These are phyloP conservation scores for Tachystola acroxantha DNA, from an alignment of 2,888 invertebrate species.

Conservation along the genomic window DNA sequence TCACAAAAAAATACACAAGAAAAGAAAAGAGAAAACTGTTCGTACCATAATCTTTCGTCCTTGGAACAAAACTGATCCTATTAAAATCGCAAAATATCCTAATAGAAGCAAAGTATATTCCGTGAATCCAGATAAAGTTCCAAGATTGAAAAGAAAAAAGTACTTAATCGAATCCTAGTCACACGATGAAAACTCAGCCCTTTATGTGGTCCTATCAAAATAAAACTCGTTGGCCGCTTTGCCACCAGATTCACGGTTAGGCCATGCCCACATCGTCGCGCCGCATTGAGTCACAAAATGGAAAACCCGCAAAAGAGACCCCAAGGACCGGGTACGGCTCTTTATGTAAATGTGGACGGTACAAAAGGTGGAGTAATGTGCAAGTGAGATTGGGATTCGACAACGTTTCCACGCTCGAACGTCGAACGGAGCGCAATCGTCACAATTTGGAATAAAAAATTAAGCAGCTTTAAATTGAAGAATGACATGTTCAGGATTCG, in stretches of 20 bases:
- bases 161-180: too few relatives aligned
- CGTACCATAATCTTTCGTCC: too few relatives aligned
- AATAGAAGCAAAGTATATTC: too few relatives aligned
- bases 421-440: constrained; percentile 30
- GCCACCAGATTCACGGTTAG: constrained; percentile 49
- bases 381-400: constrained; percentile 59
- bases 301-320: constrained; percentile 67
- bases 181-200: too few relatives aligned
- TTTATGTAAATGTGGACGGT: constrained; percentile 68
- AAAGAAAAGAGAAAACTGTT: too few relatives aligned
- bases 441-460: constrained; percentile 37
- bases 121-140: too few relatives aligned
- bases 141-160: too few relatives aligned
- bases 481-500: constrained; percentile 26
- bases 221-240: constrained; percentile 52
- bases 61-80: too few relatives aligned
- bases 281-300: constrained; percentile 68
- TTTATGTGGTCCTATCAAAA: constrained; percentile 48
- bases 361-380: constrained; percentile 64
- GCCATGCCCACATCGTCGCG: constrained; percentile 36
- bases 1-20: too few relatives aligned
- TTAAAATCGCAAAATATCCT: too few relatives aligned
- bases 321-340: constrained; percentile 59
- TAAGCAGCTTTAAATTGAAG: constrained; percentile 30
- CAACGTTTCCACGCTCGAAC: constrained; percentile 43